phyloP scores from a whole-genome alignment of 2,888 invertebrate genomes.

The Stenotaenia linearis region DNA sequence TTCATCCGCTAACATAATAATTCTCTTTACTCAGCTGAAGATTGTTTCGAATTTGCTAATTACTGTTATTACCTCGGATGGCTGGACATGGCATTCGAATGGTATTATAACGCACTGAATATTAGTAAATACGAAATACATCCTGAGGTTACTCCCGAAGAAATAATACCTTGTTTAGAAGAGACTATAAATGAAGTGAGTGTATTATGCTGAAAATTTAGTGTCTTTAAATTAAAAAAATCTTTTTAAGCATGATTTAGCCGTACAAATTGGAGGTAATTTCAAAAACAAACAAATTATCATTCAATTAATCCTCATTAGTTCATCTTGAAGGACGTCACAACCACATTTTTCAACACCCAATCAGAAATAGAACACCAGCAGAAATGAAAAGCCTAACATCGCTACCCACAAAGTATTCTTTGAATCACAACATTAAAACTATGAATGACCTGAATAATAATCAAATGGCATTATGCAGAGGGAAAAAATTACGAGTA shows the following conservation, averaged over 20 bases:
- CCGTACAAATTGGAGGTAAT: not conserved
- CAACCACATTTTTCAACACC: constrained; percentile 3
- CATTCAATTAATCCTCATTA: not conserved
- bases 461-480: constrained; percentile 32
- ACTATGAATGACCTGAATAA: not conserved
- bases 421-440: not conserved
- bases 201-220: too few relatives aligned
- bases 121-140: constrained; percentile 42
- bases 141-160: not conserved
- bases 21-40: constrained; percentile 41
- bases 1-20: not conserved
- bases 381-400: not conserved
- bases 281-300: not conserved
- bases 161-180: not conserved
- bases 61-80: constrained; percentile 44
- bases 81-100: constrained; percentile 45
- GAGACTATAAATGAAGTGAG: not conserved
- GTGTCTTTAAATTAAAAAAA: too few relatives aligned
- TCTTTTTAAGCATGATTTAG: not conserved
- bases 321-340: not conserved
- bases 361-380: not conserved
- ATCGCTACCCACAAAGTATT: not conserved
- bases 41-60: constrained; percentile 46
- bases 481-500: constrained; percentile 33
- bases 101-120: constrained; percentile 45